Evolutionary conservation across 2,113 vertebrate genomes (phyloP).

Genomic region (Laterallus jamaicensis): DNA sequence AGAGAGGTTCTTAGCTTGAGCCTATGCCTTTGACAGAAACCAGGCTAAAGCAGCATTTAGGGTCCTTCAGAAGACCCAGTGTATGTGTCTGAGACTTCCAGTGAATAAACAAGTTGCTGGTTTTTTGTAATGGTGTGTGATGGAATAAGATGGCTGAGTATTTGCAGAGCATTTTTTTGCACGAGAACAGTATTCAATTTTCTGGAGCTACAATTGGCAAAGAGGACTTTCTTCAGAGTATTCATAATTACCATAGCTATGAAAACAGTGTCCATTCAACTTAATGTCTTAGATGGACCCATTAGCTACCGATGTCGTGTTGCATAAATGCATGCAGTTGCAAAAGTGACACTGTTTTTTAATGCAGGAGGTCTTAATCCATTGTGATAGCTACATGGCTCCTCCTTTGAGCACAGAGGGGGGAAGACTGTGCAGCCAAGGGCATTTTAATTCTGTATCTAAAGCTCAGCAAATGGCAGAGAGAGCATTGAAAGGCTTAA

Average conservation of each 20-base stretch:
- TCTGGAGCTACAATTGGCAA: background rate
- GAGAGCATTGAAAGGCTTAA: conserved; percentile 14
- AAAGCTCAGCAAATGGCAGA: conserved; percentile 35
- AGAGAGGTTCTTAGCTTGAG: background rate
- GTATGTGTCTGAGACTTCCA: background rate
- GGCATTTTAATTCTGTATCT: background rate
- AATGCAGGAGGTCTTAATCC: conserved; percentile 53
- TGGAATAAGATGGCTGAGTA: conserved; percentile 20
- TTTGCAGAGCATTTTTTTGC: background rate
- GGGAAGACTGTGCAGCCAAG: background rate
- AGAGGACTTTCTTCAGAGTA: conserved; percentile 52
- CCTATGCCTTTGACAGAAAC: background rate
- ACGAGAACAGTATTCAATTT: conserved; percentile 13
- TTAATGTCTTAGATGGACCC: conserved; percentile 55
- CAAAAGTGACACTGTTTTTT: conserved; percentile 66
- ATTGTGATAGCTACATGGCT: conserved; percentile 38
- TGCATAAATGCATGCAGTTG: conserved; percentile 66
- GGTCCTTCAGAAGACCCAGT: background rate
- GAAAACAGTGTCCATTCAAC: conserved; percentile 70
- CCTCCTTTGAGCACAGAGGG: background rate
- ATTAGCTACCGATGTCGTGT: conserved; percentile 71
- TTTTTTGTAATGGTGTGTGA: background rate
- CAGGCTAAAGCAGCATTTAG: background rate
- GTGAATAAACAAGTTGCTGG: conserved; percentile 9
- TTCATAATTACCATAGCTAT: conserved; percentile 50